Evolutionary conservation across 2,888 invertebrate genomes (phyloP).

Genomic region (Agrochola litura): DNA sequence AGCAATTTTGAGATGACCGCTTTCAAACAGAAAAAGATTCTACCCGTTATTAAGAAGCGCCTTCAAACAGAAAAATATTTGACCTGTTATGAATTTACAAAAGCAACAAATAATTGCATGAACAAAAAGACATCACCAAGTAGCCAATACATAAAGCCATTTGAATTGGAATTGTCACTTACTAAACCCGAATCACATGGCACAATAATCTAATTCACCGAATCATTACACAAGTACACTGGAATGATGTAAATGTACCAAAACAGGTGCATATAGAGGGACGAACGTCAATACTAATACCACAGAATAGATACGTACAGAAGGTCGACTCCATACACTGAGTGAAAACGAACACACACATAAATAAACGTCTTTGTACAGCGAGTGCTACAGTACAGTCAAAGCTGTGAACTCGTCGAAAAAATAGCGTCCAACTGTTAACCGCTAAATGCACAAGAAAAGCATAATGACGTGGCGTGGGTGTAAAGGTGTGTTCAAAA

Average conservation of each 20-base stretch:
- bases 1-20: no score
- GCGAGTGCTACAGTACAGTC: no score
- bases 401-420: no score
- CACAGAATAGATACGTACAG: not conserved
- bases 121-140: not conserved
- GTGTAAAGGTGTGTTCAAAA: no score
- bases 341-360: not conserved
- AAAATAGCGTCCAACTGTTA: no score
- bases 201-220: constrained; percentile 43
- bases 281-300: constrained; percentile 68
- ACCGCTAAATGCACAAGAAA: no score
- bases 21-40: no score
- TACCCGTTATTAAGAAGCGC: not conserved
- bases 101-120: not conserved
- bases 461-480: no score
- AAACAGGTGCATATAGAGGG: constrained; percentile 21
- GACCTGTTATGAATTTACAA: not conserved
- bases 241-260: constrained; percentile 27
- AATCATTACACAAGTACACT: constrained; percentile 38
- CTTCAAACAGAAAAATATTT: no score
- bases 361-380: not conserved
- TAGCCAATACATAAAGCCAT: not conserved
- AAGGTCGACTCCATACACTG: not conserved
- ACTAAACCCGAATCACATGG: constrained; percentile 16
- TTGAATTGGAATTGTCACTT: constrained; percentile 13